Evolutionary conservation across 2,797 vertebrate genomes (phyloP).

Genomic region (Heteromormyrus szaboi): DNA sequence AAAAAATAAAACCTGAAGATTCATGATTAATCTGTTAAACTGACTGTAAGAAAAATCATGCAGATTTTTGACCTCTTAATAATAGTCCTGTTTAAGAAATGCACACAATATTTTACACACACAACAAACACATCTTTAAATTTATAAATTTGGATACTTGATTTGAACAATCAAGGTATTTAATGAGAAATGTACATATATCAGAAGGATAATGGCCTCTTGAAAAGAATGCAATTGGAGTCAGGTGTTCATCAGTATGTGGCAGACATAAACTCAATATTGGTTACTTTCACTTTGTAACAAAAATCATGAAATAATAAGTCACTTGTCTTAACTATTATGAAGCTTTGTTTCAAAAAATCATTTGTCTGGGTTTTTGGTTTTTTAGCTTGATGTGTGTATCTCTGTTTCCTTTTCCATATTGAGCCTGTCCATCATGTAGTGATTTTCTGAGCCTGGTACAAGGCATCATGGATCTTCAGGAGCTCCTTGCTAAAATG

Average conservation of each 20-base stretch:
- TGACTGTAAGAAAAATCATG: background rate
- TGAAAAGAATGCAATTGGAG: background rate
- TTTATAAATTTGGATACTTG: background rate
- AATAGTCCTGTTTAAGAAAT: background rate
- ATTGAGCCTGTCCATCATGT: slow-evolving; percentile 89
- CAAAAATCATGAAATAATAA: background rate
- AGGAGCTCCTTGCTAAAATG: slow-evolving; percentile 94
- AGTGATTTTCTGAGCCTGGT: slow-evolving; percentile 95
- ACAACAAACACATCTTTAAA: background rate
- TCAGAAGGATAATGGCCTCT: background rate
- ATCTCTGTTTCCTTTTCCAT: slow-evolving; percentile 19
- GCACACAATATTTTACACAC: background rate
- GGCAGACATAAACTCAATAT: background rate
- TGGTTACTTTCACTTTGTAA: background rate
- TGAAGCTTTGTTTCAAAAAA: background rate
- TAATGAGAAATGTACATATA: background rate
- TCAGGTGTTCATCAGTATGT: background rate
- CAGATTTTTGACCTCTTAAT: background rate
- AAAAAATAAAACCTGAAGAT: background rate
- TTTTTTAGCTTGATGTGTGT: slow-evolving; percentile 17
- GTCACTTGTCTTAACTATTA: background rate
- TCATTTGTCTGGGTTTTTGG: background rate
- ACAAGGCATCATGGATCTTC: slow-evolving; percentile 97
- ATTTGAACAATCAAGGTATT: background rate
- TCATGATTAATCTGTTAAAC: background rate